Conservation (phyloP, 2,797 vertebrate genomes). For the Peromyscus attwateri region DNA sequence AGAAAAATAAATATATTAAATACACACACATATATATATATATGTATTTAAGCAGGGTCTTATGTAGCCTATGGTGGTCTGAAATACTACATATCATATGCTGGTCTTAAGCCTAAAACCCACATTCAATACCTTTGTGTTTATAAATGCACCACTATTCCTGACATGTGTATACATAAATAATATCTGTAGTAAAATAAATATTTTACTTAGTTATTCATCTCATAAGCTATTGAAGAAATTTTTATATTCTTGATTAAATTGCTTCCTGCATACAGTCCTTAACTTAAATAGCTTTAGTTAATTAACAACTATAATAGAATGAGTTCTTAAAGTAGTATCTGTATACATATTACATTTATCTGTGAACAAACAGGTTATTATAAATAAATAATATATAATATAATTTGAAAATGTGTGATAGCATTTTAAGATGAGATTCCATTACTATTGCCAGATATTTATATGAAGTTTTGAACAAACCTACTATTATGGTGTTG, state of each 20-base stretch:
- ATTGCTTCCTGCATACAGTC: background rate
- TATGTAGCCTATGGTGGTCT: too few species aligned
- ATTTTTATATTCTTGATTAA: slow-evolving; percentile 35
- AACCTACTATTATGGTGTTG: background rate
- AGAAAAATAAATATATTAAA: too few species aligned
- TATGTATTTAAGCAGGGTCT: background rate
- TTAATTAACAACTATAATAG: background rate
- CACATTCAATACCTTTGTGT: background rate
- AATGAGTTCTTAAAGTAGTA: background rate
- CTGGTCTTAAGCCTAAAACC: background rate
- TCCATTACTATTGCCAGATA: background rate
- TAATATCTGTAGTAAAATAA: background rate
- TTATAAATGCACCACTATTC: background rate
- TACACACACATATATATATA: too few species aligned
- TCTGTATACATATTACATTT: background rate
- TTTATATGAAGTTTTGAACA: background rate
- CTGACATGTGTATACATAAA: background rate
- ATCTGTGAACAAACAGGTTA: background rate
- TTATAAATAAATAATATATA: background rate
- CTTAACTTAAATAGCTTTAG: background rate
- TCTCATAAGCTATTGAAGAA: background rate
- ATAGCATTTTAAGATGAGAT: background rate
- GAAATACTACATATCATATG: background rate
- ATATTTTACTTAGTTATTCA: background rate
- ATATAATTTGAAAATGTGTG: background rate